A percentile compares a stretch with the other conserved stretches of the same genome.
phyloP scores from a whole-genome alignment of 2,113 vertebrate species.

The Noturus placidus region DNA sequence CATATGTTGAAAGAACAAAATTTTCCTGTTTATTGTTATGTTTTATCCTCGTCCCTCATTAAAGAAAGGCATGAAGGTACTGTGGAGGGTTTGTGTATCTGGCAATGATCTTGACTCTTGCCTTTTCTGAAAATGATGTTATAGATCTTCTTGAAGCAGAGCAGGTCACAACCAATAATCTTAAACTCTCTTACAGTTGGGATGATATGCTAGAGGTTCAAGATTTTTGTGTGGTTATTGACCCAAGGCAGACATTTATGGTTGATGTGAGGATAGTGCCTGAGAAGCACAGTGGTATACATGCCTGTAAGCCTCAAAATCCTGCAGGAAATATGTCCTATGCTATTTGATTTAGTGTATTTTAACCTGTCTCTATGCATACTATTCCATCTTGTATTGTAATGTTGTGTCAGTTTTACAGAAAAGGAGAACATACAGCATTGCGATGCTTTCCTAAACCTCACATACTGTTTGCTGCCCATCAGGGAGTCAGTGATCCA shows the following conservation, averaged over 20 bases:
- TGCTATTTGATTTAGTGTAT: background rate
- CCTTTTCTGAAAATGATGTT: background rate
- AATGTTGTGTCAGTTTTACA: background rate
- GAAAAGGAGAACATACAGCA: background rate
- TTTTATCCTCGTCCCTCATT: background rate
- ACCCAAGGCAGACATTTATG: constrained; percentile 10
- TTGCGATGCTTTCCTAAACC: background rate
- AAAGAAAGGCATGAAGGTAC: background rate
- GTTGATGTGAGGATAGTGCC: background rate
- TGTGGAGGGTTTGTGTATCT: background rate
- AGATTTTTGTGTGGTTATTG: constrained; percentile 9
- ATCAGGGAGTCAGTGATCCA: constrained; percentile 23
- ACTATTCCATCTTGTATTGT: background rate
- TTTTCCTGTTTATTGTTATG: background rate
- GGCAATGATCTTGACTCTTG: background rate
- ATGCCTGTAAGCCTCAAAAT: background rate
- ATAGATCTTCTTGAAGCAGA: background rate
- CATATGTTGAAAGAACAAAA: background rate
- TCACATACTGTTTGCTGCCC: constrained; percentile 19
- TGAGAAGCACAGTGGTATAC: background rate
- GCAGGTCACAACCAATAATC: constrained; percentile 1
- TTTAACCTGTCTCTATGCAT: background rate
- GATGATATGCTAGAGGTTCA: background rate
- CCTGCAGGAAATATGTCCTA: background rate
- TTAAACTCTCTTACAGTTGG: background rate